Base-by-base conservation (phyloP, 1,140 invertebrate species). In the Papilio aristodemus region DNA sequence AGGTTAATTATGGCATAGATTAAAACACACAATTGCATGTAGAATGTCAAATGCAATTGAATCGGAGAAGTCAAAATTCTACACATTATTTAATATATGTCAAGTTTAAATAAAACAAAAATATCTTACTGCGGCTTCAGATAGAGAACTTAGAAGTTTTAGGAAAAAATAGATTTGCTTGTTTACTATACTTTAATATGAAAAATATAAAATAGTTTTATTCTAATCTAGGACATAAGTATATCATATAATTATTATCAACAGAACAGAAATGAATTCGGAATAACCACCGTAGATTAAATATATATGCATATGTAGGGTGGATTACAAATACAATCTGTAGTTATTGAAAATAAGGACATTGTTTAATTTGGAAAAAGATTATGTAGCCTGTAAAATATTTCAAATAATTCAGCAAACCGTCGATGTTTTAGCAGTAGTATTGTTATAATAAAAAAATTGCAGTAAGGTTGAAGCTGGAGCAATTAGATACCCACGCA, bases 381-480 rank as follows among this genome's bases (percentile, higher is more conserved):
- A 46, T 32, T 66, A 54, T 10, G 46, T 54, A 66, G 39, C 43
- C 11, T 66, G 63, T 66, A 66, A 66, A 66, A 50, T 66, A 50
- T 66, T 66, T 46, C 63, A 39, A 69, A 79, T 73, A 74, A 73
- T 84, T 87, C 84, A 87, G 83, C 43, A 81, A 89, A 80, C 86
- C 86, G 86, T 90, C 85, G 75, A 85, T 80, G 80, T 86, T 81
- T 79, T 83, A 85, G 79, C 58, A 80, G 72, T 87, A 87, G 81
- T 74, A 54, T 62, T 39, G 11, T 46, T 74, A 64, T 73, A 72
- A 50, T 63, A 41, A 41, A 64, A 36, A 59, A 39, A 9, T 58
- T 80, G 77, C 80, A 82, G 75, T 73, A 85, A 83, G 88, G 88
- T 90, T 90, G 88, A 89, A 68, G 80, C 86, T 85, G 88, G 88